Evolutionary conservation across 1,140 invertebrate species (phyloP).

Genomic region (Dendrolimus kikuchii): DNA sequence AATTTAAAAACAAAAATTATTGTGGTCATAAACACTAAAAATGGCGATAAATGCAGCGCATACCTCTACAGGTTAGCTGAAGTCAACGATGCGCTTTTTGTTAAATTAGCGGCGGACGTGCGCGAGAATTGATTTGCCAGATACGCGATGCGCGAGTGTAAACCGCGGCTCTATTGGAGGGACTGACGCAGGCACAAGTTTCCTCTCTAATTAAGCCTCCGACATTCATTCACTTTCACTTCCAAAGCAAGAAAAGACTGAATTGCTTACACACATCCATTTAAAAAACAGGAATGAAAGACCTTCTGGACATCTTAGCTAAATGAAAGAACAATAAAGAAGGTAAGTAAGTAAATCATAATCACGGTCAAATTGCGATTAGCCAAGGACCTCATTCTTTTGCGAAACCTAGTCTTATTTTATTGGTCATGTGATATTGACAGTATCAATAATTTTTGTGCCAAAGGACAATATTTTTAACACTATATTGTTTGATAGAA

Average conservation of each 20-base stretch:
- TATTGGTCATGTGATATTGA: too few relatives aligned
- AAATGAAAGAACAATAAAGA: slow-evolving; percentile 6
- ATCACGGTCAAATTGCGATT: too few relatives aligned
- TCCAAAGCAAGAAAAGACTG: slow-evolving; percentile 57
- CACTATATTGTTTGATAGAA: too few relatives aligned
- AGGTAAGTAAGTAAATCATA: too few relatives aligned
- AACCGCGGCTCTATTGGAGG: slow-evolving; percentile 48
- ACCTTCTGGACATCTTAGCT: slow-evolving; percentile 66
- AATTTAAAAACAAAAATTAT: neutral
- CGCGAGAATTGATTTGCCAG: slow-evolving; percentile 13
- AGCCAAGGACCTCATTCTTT: too few relatives aligned
- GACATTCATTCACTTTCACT: slow-evolving; percentile 71
- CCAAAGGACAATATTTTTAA: too few relatives aligned
- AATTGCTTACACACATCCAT: slow-evolving; percentile 37
- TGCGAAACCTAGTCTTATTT: too few relatives aligned
- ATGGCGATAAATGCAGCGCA: slow-evolving; percentile 16
- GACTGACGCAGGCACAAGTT: slow-evolving; percentile 56
- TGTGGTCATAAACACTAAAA: neutral
- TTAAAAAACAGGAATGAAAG: slow-evolving; percentile 32
- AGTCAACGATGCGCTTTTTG: slow-evolving; percentile 18
- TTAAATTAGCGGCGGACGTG: slow-evolving; percentile 25
- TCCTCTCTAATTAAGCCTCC: slow-evolving; percentile 70
- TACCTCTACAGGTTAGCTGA: slow-evolving; percentile 26
- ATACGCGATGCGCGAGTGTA: slow-evolving; percentile 39
- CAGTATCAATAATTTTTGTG: too few relatives aligned